A percentile compares a stretch with the other conserved stretches of the same genome.
Conservation (phyloP, 2,888 invertebrate species). For the Synanthedon andrenaeformis region DNA sequence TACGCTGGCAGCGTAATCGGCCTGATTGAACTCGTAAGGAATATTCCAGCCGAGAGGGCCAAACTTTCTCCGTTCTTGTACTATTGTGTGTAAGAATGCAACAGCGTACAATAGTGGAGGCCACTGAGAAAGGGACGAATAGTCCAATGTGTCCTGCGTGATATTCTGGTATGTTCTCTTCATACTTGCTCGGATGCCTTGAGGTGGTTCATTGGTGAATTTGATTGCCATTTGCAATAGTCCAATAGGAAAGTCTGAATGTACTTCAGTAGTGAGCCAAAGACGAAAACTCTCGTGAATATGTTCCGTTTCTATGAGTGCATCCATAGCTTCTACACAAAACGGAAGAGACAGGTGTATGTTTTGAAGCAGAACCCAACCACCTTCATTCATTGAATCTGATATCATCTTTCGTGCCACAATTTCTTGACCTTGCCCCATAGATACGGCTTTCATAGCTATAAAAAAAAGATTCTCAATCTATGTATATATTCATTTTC, state of each 20-base stretch:
- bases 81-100: conserved; percentile 94
- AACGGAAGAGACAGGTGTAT: conserved; percentile 96
- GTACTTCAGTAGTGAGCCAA: conserved; percentile 96
- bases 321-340: conserved; percentile 92
- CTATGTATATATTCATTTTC: no score
- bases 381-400: conserved; percentile 83
- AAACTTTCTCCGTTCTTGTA: conserved; percentile 95
- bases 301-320: conserved; percentile 85
- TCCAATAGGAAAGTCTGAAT: conserved; percentile 92
- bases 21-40: conserved; percentile 97
- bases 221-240: conserved; percentile 92
- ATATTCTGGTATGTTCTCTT: conserved; percentile 92
- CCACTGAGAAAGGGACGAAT: conserved; percentile 92
- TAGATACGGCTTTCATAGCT: conserved; percentile 89
- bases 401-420: conserved; percentile 86
- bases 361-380: conserved; percentile 96
- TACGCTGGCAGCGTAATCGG: conserved; percentile 94
- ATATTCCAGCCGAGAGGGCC: conserved; percentile 98
- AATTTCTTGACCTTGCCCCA: conserved; percentile 96
- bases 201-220: conserved; percentile 97
- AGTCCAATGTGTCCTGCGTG: conserved; percentile 92
- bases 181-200: conserved; percentile 91
- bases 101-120: conserved; percentile 93
- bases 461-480: conserved; percentile 12
- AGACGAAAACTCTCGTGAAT: conserved; percentile 87